phyloP scores from a whole-genome alignment of 2,888 invertebrate genomes.

The Drosophila silvestris region DNA sequence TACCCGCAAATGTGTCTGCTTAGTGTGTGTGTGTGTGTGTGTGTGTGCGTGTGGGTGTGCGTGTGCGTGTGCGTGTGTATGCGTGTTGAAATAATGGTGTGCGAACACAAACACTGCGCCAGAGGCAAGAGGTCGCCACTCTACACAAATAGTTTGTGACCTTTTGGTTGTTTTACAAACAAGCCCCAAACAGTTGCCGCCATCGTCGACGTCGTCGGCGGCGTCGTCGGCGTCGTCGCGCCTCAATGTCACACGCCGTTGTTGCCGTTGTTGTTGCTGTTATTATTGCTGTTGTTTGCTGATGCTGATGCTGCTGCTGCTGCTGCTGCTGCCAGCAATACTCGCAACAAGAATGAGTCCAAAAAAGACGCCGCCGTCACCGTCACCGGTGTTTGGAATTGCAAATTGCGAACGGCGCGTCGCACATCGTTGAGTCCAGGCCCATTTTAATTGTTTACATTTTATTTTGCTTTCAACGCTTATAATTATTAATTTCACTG shows the following conservation, averaged over 20 bases:
- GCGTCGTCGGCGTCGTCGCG: slow-evolving; percentile 56
- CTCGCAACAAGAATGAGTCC: slow-evolving; percentile 25
- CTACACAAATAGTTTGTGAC: slow-evolving; percentile 81
- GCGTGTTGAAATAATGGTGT: slow-evolving; percentile 59
- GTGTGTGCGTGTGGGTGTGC: slow-evolving; percentile 7
- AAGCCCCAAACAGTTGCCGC: slow-evolving; percentile 66
- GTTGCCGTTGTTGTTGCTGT: slow-evolving; percentile 15
- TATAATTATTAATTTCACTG: slow-evolving; percentile 77
- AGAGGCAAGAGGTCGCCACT: slow-evolving; percentile 70
- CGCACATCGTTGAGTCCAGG: slow-evolving; percentile 69
- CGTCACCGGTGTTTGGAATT: slow-evolving; percentile 73
- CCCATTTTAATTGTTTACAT: slow-evolving; percentile 81
- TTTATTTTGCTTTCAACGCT: slow-evolving; percentile 78
- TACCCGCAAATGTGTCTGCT: slow-evolving; percentile 63
- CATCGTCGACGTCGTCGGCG: slow-evolving; percentile 24
- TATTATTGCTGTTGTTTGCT: slow-evolving; percentile 16
- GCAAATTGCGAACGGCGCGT: slow-evolving; percentile 77
- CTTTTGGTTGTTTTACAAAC: slow-evolving; percentile 83
- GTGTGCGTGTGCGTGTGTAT: slow-evolving; percentile 39
- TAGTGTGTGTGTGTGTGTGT: slow-evolving; percentile 14
- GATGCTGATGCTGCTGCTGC: slow-evolving; percentile 12
- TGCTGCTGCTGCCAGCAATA: slow-evolving; percentile 19
- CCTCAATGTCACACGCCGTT: slow-evolving; percentile 66
- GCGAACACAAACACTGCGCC: slow-evolving; percentile 64
- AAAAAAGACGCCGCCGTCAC: slow-evolving; percentile 35